These are phyloP conservation scores for Bufo gargarizans DNA, from an alignment of 2,113 vertebrate species.

Conservation along the genomic window DNA sequence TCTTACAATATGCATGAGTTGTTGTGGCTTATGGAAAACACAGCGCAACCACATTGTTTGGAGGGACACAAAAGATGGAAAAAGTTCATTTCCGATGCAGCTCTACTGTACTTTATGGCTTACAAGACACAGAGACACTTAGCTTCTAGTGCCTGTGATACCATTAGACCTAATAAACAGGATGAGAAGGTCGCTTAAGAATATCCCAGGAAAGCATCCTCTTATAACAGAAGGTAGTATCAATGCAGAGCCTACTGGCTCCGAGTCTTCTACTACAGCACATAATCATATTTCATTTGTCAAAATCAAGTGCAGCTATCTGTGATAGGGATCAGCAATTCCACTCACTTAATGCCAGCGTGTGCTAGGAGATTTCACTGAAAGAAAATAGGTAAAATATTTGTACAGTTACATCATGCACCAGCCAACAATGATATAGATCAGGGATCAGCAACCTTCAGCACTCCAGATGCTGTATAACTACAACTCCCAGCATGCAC, in stretches of 20 bases:
- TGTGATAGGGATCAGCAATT: not conserved
- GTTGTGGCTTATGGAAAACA: conserved; percentile 45
- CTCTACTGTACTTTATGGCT: conserved; percentile 14
- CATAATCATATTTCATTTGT: not conserved
- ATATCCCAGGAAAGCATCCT: not conserved
- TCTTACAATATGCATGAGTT: conserved; percentile 45
- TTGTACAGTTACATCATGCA: not conserved
- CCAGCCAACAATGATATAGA: no score
- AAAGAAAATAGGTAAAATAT: not conserved
- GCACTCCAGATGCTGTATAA: no score
- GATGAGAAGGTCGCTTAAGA: conserved; percentile 21
- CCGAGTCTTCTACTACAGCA: not conserved
- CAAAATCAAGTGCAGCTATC: not conserved
- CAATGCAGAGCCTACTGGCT: not conserved
- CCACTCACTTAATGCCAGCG: not conserved
- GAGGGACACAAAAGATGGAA: conserved; percentile 33
- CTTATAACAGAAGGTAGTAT: not conserved
- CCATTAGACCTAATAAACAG: conserved; percentile 21
- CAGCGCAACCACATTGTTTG: conserved; percentile 25
- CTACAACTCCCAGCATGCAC: no score
- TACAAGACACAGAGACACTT: conserved; percentile 17
- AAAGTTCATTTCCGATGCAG: conserved; percentile 34
- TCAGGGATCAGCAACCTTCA: no score
- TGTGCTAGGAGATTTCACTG: not conserved
- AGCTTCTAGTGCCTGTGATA: conserved; percentile 18